Evolutionary conservation across 2,797 vertebrate genomes (phyloP).

Genomic region (Hoplostethus atlanticus): DNA sequence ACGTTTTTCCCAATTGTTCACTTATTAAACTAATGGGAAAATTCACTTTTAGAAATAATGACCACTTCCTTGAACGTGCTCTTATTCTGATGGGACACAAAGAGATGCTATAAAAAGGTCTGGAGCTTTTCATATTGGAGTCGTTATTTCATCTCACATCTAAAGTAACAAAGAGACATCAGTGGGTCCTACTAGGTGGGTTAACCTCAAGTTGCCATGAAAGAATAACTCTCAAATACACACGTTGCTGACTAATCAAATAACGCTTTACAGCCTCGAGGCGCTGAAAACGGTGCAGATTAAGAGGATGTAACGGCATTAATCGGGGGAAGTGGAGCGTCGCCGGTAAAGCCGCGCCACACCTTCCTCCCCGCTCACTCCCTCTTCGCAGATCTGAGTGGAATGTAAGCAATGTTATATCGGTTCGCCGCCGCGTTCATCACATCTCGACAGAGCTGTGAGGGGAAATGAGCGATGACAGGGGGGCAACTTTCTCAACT

Average conservation of each 20-base stretch:
- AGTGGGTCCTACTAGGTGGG: too few relatives aligned
- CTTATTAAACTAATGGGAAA: neutral
- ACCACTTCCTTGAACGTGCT: neutral
- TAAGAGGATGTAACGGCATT: neutral
- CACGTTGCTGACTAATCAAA: too few relatives aligned
- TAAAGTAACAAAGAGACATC: neutral
- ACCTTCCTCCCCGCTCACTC: too few relatives aligned
- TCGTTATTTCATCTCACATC: conserved; percentile 34
- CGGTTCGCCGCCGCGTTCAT: neutral
- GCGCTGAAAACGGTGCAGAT: neutral
- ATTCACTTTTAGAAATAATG: neutral
- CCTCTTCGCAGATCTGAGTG: neutral
- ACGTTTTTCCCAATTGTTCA: neutral
- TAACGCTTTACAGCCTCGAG: neutral
- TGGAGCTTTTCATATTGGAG: too few relatives aligned
- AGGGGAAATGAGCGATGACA: conserved; percentile 20
- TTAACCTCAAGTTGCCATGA: too few relatives aligned
- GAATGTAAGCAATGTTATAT: neutral
- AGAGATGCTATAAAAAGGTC: too few relatives aligned
- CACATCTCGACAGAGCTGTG: conserved; percentile 3
- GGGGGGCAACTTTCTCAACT: conserved; percentile 1
- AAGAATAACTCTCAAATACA: too few relatives aligned
- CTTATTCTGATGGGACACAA: neutral
- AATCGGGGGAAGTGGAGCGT: neutral
- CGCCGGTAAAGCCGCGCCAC: too few relatives aligned